phyloP scores from a whole-genome alignment of 2,113 vertebrate species.

The Micronycteris hirsuta region DNA sequence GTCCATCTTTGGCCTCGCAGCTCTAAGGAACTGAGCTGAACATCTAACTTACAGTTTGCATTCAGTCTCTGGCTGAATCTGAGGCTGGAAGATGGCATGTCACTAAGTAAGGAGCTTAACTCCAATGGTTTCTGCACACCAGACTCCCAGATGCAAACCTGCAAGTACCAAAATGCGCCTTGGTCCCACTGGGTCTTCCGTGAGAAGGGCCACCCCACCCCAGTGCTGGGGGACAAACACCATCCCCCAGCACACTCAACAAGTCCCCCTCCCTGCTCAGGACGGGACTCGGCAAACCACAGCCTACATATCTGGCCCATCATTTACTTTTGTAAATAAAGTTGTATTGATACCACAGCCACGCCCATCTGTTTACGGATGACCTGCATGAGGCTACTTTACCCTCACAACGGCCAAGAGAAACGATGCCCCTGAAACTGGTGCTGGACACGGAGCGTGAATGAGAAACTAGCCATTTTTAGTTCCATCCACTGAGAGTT shows the following conservation, averaged over 20 bases:
- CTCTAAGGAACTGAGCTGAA: background rate
- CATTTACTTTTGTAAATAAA: slow-evolving; percentile 1
- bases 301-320: background rate
- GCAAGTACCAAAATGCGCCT: background rate
- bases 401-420: background rate
- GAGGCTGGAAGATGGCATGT: background rate
- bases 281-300: background rate
- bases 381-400: background rate
- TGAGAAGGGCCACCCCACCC: background rate
- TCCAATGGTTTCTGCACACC: background rate
- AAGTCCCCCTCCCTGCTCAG: background rate
- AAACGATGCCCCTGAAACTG: background rate
- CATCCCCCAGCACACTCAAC: background rate
- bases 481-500: background rate
- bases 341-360: background rate
- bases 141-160: background rate
- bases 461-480: background rate
- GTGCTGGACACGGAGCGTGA: background rate
- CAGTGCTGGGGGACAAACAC: background rate
- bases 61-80: background rate
- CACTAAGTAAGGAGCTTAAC: background rate
- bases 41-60: background rate
- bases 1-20: background rate
- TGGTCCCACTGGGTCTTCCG: background rate
- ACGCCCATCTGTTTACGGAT: background rate